A percentile compares a stretch with the other conserved stretches of the same genome.
phyloP scores from a whole-genome alignment of 2,797 vertebrate genomes.

The Karalla daura region DNA sequence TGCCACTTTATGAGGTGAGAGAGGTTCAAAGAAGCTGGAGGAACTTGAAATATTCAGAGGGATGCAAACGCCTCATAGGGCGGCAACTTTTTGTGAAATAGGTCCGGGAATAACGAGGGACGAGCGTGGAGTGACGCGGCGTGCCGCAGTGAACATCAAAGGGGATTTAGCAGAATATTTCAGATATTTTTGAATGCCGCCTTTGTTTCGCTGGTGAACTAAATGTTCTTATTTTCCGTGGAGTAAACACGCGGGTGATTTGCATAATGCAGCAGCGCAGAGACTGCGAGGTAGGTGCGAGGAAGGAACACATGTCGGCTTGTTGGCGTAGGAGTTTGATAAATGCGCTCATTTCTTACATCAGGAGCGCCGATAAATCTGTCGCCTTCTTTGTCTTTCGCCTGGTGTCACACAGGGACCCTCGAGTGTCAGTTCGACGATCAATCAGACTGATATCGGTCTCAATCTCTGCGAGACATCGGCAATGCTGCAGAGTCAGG shows the following conservation, averaged over 20 bases:
- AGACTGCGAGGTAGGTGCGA: neutral
- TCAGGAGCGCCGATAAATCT: neutral
- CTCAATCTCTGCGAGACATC: no score
- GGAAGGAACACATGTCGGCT: neutral
- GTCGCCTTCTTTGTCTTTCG: no score
- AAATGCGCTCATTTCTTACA: neutral
- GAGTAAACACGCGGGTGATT: slow-evolving; percentile 30
- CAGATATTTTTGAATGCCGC: slow-evolving; percentile 13
- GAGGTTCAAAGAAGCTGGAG: neutral
- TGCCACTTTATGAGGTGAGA: neutral
- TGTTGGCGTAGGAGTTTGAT: neutral
- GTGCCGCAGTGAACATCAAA: slow-evolving; percentile 24
- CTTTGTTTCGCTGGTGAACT: slow-evolving; percentile 28
- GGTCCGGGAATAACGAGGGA: slow-evolving; percentile 29
- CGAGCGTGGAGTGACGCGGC: neutral
- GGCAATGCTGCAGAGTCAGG: no score
- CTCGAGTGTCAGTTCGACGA: no score
- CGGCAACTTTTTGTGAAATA: neutral
- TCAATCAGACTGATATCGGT: no score
- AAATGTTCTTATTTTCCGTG: slow-evolving; percentile 27
- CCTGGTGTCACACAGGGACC: no score
- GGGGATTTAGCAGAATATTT: slow-evolving; percentile 17
- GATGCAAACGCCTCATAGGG: neutral
- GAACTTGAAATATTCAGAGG: neutral
- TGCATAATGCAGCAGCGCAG: slow-evolving; percentile 28